Evolutionary conservation across 1,140 invertebrate species (phyloP), one percentile per base, ranked within the genome.

Genomic region (Drosophila lowei): DNA sequence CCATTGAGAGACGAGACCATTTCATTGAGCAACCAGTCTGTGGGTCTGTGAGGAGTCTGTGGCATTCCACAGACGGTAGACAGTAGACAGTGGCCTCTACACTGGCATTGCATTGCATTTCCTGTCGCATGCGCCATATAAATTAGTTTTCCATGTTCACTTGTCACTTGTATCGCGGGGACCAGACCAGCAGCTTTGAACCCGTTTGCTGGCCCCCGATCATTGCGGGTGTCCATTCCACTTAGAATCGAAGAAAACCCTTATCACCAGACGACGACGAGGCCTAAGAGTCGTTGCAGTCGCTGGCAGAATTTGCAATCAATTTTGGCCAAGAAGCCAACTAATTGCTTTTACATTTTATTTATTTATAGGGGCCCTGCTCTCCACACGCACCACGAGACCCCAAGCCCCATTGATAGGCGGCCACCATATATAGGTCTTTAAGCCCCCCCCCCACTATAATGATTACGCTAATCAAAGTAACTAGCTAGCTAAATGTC

Each of bases 91-190:
- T 25, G 23, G 18, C 1, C 48, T 34, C 8, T 9, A 34, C 30
- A 8, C 30, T 34, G 30, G 34, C 11, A 38, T 13, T 30, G 28
- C 28, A 9, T 30, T 55, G 78, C 58, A 84, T 75, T 79, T 72
- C 65, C 72, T 80, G 67, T 79, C 57, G 73, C 73, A 70, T 79
- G 80, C 73, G 76, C 75, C 75, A 79, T 48, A 75, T 88, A 86
- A 86, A 86, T 86, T 86, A 86, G 81, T 86, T 86, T 86, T 86
- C 71, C 83, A 78, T 86, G 81, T 86, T 86, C 70, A 71, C 57
- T 74, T 85, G 81, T 88, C 81, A 88, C 65, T 72, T 88, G 62
- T 86, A 85, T 86, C 81, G 56, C 30, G 23, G 46, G 38, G 59
- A 52, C 65, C 75, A 76, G 72, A 38, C 3, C 34, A 38, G 34